Evolutionary conservation across 1,140 invertebrate species (phyloP), one percentile per base, ranked within the genome.

Genomic region (Saccostrea echinata): DNA sequence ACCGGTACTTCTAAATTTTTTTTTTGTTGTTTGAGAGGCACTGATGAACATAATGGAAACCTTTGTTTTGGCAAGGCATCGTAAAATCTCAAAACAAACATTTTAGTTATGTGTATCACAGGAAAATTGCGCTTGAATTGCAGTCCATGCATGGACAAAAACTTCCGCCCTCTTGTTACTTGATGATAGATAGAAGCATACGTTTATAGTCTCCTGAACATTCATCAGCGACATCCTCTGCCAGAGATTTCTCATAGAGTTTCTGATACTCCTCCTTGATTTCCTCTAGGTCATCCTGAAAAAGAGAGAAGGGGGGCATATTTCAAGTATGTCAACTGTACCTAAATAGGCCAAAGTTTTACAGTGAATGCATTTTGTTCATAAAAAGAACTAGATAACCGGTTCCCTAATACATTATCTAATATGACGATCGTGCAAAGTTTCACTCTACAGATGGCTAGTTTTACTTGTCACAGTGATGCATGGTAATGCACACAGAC

Each of bases 201-300:
- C 84, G 89, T 68, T 92, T 93, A 86, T 94, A 93, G 84, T 94
- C 93, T 30, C 93, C 93, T 51, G 92, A 85, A 86, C 93, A 93
- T 68, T 94, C 93, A 35, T 89, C 90, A 0, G 87, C 88, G 16
- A 94, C 86, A 16, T 87, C 89, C 12, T 93, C 92, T 12, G 35
- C 68, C 24, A 94, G 85, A 51, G 90, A 80, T 53, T 85, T 91
- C 52, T 91, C 93, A 88, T 93, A 93, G 84, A 88, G 87, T 18
- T 61, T 51, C 81, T 91, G 86, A 68, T 91, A 94, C 9, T 88
- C 85, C 6, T 91, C 85, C 81, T 91, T 90, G 16, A 94, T 91
- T 43, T 92, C 90, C 57, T 89, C 86, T 80, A 93, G 86, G 84
- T 94, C 93, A 68, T 93, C 90, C 93, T 94, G 86, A 24, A 52